Base-by-base conservation (phyloP, 2,797 vertebrate species). In the Crocodylus rhombifer region DNA sequence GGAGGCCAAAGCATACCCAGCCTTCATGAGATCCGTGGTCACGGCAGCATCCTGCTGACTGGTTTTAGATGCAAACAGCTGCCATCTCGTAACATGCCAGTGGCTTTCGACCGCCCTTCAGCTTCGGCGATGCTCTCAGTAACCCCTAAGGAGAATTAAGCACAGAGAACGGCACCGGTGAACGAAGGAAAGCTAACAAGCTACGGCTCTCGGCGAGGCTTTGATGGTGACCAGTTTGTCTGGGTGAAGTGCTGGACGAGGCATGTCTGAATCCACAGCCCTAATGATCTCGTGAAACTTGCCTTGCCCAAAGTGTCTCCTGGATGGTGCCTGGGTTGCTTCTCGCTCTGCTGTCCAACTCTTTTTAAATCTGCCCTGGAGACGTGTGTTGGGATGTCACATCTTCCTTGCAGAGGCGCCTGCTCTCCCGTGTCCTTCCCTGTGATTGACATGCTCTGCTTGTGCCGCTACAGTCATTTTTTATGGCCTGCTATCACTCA, bases 301-400 rank as follows among this genome's bases (percentile, higher is more conserved):
- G 57, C 77, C 36, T 55, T 82, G 92, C 91, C 86, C 82, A 36
- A 86, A 83, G 91, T 25, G 80, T 25, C 16, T 4, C 14, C 26
- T n/a, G 8, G 63, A 64, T 64, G 42, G 69, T 60, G 79, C 42
- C 42, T 1, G 0, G 51, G 79, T 94, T 0, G 0, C 89, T 87
- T 77, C 75, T 92, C 91, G 77, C 89, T 94, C 28, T 93, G 94
- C 94, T 86, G 95, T 96, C 91, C 94, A 93, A 84, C 92, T 92
- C 88, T 82, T 93, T 95, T 84, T 93, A 81, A 94, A 88, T 87
- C 88, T 95, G 64, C 20, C 65, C 95, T 90, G 79, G 94, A 92
- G 91, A 90, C 51, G 13, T 90, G 90, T 0, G 0, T 90, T 92
- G 94, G 93, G 84, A 91, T 92, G 62, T 89, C 95, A 93, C 90